Conservation (phyloP, 2,113 vertebrate species). For the Phyllostomus hastatus region DNA sequence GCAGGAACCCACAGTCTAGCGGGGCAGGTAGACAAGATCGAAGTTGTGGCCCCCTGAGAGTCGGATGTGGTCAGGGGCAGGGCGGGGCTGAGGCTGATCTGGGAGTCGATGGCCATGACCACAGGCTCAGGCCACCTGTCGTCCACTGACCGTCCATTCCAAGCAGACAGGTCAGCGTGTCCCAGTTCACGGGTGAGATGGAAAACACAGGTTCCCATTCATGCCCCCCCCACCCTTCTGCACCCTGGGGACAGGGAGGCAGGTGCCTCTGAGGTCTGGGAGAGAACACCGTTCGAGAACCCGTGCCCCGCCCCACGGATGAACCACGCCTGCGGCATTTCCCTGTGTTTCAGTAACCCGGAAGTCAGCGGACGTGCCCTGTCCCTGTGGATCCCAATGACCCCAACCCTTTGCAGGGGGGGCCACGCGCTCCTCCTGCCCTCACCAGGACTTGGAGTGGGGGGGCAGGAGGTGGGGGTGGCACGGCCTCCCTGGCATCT, state of each 20-base stretch:
- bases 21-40: not conserved
- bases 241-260: not conserved
- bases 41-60: not conserved
- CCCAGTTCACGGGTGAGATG: not conserved
- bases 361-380: not conserved
- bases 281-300: not conserved
- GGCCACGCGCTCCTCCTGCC: not conserved
- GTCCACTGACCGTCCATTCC: not conserved
- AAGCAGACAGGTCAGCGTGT: not conserved
- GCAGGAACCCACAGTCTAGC: not conserved
- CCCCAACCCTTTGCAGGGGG: rapidly evolving
- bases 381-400: not conserved
- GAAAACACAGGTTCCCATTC: rapidly evolving
- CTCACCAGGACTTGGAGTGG: not conserved
- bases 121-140: not conserved
- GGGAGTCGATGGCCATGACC: not conserved
- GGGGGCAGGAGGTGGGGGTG: rapidly evolving
- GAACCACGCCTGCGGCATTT: not conserved
- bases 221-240: not conserved
- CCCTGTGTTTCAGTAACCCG: not conserved
- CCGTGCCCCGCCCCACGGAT: rapidly evolving
- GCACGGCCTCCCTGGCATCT: not conserved
- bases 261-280: not conserved
- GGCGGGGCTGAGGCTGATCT: not conserved
- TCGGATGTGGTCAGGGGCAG: not conserved